Evolutionary conservation across 2,797 vertebrate genomes (phyloP).

Genomic region (Lycodopsis pacificus): DNA sequence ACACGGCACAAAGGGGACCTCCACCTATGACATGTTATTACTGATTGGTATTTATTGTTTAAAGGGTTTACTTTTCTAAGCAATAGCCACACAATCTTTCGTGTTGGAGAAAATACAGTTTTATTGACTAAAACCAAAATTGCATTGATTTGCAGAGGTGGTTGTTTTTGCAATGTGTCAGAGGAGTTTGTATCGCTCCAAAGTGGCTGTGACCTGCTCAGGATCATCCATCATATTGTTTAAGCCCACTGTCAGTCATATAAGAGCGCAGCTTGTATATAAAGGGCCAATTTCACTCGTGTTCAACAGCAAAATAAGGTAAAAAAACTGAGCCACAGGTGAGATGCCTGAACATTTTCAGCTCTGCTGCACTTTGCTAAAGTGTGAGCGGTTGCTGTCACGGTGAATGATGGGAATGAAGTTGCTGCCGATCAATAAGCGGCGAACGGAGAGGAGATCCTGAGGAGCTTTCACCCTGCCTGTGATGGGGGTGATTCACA

Average conservation of each 20-base stretch:
- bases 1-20: neutral
- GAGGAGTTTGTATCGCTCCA: neutral
- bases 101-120: neutral
- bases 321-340: slow-evolving; percentile 23
- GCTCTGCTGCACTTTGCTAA: slow-evolving; percentile 28
- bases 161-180: neutral
- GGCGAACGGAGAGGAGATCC: slow-evolving; percentile 40
- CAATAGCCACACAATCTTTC: neutral
- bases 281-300: slow-evolving; percentile 6
- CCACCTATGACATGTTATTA: slow-evolving; percentile 12
- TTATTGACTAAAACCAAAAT: neutral
- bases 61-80: neutral
- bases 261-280: neutral
- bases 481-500: slow-evolving; percentile 58
- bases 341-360: slow-evolving; percentile 19
- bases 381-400: slow-evolving; percentile 42
- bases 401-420: slow-evolving; percentile 62
- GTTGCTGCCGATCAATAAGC: slow-evolving; percentile 66
- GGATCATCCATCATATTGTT: slow-evolving; percentile 34
- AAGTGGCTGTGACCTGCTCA: slow-evolving; percentile 20
- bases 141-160: neutral
- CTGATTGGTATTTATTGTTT: neutral
- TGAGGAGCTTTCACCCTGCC: slow-evolving; percentile 48
- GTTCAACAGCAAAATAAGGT: neutral
- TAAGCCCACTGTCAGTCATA: slow-evolving; percentile 31